Evolutionary conservation across 23 tunicate species (phyloP).

Genomic region (Ciona savignyi): DNA sequence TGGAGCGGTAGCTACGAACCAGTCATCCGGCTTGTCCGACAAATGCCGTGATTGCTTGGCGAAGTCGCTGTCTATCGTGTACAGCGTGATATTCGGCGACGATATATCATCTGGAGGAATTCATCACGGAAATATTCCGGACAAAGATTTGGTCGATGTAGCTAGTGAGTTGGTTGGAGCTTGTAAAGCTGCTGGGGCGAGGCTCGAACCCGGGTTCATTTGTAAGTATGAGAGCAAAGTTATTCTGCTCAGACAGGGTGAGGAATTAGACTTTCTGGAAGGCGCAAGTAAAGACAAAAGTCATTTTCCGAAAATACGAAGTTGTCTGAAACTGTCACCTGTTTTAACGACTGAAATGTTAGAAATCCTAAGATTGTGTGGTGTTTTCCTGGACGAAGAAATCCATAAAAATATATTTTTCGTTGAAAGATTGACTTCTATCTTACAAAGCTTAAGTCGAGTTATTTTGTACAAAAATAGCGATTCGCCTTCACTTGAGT

Average conservation of each 20-base stretch:
- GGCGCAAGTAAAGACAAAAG: slow-evolving; percentile 1
- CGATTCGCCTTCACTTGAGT: not conserved
- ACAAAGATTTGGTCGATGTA: not conserved
- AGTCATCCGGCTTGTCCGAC: not conserved
- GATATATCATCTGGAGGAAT: not conserved
- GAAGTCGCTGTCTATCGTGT: slow-evolving; percentile 12
- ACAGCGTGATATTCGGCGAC: not conserved
- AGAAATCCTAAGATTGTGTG: slow-evolving; percentile 9
- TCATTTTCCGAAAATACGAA: slow-evolving; percentile 12
- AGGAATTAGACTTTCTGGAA: slow-evolving; percentile 28
- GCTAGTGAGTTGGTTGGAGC: slow-evolving; percentile 12
- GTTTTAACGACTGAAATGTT: not conserved
- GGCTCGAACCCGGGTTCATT: slow-evolving; percentile 13
- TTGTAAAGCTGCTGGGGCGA: slow-evolving; percentile 3
- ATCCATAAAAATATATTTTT: slow-evolving; percentile 7
- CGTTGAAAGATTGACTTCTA: slow-evolving; percentile 55
- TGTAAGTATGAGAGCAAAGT: slow-evolving; percentile 16
- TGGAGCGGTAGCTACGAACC: slow-evolving; percentile 19
- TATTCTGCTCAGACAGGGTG: not conserved
- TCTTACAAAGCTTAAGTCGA: slow-evolving; percentile 69
- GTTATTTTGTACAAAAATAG: slow-evolving; percentile 11
- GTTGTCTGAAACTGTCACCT: not conserved
- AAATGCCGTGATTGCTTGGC: slow-evolving; percentile 2
- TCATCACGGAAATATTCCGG: not conserved
- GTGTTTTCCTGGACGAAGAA: slow-evolving; percentile 22